These are phyloP conservation scores for Crotalus helleri DNA, from an alignment of 2,113 vertebrate genomes.

Conservation along the genomic window DNA sequence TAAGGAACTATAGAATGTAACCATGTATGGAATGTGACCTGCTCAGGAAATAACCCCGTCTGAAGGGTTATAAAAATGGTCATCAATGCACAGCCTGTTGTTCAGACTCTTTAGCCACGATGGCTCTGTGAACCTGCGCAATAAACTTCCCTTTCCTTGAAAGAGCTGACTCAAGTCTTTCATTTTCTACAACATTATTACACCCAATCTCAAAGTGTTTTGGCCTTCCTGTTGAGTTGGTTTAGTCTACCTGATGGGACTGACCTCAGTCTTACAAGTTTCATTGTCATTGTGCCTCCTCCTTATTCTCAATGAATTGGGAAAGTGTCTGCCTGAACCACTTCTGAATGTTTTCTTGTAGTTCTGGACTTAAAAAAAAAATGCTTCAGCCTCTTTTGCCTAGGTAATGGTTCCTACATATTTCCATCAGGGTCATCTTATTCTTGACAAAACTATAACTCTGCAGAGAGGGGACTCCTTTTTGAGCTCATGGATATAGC, in stretches of 20 bases:
- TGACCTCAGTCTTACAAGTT: background rate
- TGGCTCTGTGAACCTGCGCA: no score
- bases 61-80: no score
- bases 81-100: no score
- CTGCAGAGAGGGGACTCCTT: background rate
- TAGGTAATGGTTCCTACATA: background rate
- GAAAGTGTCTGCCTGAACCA: background rate
- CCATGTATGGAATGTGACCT: no score
- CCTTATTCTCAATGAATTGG: background rate
- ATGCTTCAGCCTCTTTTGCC: background rate
- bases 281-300: background rate
- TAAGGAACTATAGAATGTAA: no score
- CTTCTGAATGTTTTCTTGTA: background rate
- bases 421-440: background rate
- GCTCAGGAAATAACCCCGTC: no score
- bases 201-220: background rate
- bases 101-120: no score
- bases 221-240: background rate
- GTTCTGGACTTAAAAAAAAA: background rate
- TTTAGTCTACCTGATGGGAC: background rate
- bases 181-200: no score
- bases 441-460: background rate
- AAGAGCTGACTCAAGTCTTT: no score
- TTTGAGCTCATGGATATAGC: background rate
- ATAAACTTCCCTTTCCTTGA: no score